These are phyloP conservation scores for Diogma glabrata DNA, from an alignment of 2,888 invertebrate genomes.

Conservation along the genomic window DNA sequence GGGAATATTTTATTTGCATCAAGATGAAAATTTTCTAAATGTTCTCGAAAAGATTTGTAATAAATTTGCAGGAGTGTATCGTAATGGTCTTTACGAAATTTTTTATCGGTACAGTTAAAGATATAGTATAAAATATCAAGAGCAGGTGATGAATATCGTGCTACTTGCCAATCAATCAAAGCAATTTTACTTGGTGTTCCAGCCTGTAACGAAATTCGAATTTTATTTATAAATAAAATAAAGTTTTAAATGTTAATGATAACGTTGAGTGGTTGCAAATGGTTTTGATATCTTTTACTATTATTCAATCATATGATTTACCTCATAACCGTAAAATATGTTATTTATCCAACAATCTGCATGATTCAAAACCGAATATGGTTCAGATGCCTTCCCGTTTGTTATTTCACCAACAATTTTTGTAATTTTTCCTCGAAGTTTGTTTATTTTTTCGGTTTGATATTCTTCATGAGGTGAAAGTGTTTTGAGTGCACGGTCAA, in stretches of 20 bases:
- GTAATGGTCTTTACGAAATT: constrained; percentile 14
- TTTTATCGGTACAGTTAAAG: constrained; percentile 14
- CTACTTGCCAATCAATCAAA: constrained; percentile 16
- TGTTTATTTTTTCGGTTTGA: constrained; percentile 10
- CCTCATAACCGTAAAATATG: neutral
- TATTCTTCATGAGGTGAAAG: constrained; percentile 12
- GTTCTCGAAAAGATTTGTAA: constrained; percentile 14
- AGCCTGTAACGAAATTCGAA: too few relatives aligned
- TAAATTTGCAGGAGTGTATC: constrained; percentile 14
- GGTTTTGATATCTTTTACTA: too few relatives aligned
- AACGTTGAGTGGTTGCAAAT: too few relatives aligned
- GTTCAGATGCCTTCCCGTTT: neutral
- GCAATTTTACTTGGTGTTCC: constrained; percentile 12
- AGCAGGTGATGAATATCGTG: constrained; percentile 15
- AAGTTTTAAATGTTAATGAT: too few relatives aligned
- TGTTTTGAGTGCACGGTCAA: constrained; percentile 9
- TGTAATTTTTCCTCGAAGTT: constrained; percentile 2
- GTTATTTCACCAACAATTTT: neutral
- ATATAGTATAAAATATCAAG: constrained; percentile 14
- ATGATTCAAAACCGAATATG: constrained; percentile 1
- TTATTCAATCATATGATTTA: neutral
- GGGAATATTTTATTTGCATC: constrained; percentile 15
- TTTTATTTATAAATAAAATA: too few relatives aligned
- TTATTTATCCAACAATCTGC: constrained; percentile 2
- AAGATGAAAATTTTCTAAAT: constrained; percentile 14